Percentiles rank a stretch among this genome's conserved stretches.
These are phyloP conservation scores for Holocentrus rufus DNA, from an alignment of 2,797 vertebrate genomes.

Conservation along the genomic window DNA sequence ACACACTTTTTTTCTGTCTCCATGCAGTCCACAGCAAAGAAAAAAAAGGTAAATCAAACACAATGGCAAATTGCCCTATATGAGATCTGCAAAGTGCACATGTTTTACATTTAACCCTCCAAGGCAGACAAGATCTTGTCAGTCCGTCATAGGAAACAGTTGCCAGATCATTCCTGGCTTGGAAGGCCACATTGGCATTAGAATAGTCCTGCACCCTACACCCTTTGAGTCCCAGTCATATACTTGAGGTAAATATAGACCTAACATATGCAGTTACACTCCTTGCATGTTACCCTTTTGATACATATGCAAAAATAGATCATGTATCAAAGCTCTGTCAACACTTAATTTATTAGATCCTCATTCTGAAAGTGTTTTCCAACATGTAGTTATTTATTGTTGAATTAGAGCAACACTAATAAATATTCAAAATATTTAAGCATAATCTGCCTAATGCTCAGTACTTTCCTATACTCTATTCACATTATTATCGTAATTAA, in stretches of 20 bases:
- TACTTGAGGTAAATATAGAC: conserved; percentile 44
- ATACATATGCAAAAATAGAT: conserved; percentile 25
- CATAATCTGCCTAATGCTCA: conserved; percentile 2
- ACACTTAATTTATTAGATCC: conserved; percentile 3
- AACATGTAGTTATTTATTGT: conserved; percentile 1
- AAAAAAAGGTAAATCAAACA: conserved; percentile 35
- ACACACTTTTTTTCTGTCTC: conserved; percentile 20
- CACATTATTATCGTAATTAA: background rate
- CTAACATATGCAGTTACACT: conserved; percentile 38
- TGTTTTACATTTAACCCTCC: conserved; percentile 32
- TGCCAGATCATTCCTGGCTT: conserved; percentile 40
- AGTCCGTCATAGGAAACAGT: conserved; percentile 48
- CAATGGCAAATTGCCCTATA: conserved; percentile 47
- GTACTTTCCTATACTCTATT: background rate
- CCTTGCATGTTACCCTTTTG: conserved; percentile 12
- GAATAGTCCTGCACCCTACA: conserved; percentile 37
- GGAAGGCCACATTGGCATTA: background rate
- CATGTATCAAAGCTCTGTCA: conserved; percentile 45
- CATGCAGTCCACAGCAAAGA: conserved; percentile 27
- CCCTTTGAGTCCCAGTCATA: conserved; percentile 26
- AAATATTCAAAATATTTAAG: background rate
- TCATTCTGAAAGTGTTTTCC: background rate
- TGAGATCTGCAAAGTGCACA: conserved; percentile 52
- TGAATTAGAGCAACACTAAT: background rate
- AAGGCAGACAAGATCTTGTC: conserved; percentile 48